These are phyloP conservation scores for Denticeps clupeoides DNA, from an alignment of 2,797 vertebrate genomes.

Conservation along the genomic window DNA sequence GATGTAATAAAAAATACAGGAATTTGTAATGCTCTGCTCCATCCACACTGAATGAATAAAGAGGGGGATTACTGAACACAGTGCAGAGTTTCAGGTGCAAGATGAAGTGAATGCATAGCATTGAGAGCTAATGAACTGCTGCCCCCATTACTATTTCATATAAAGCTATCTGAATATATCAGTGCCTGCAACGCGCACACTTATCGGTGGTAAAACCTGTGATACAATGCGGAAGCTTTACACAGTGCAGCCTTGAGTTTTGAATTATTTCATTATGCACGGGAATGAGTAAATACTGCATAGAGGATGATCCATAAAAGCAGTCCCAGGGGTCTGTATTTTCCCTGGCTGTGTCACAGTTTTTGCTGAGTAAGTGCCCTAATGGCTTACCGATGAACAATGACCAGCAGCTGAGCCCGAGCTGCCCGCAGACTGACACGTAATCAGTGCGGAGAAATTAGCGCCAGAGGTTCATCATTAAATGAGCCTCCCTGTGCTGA, in stretches of 20 bases:
- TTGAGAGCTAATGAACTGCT: constrained; percentile 22
- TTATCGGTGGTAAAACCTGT: constrained; percentile 22
- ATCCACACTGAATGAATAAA: too few species aligned
- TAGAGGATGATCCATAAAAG: constrained; percentile 40
- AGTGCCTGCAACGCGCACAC: constrained; percentile 29
- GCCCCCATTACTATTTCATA: constrained; percentile 20
- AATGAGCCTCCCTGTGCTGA: too few species aligned
- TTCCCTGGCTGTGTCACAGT: constrained; percentile 35
- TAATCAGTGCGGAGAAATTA: too few species aligned
- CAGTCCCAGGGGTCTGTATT: constrained; percentile 33
- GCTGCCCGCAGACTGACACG: too few species aligned
- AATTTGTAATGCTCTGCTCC: too few species aligned
- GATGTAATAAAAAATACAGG: too few species aligned
- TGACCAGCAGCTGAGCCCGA: too few species aligned
- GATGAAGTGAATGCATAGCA: constrained; percentile 8
- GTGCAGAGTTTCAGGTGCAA: too few species aligned
- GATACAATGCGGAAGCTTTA: constrained; percentile 19
- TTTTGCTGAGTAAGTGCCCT: constrained; percentile 10
- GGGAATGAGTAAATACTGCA: constrained; percentile 34
- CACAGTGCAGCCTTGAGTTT: constrained; percentile 18
- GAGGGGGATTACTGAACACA: too few species aligned
- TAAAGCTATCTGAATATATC: constrained; percentile 31
- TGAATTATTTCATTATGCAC: constrained; percentile 44
- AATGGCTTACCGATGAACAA: constrained; percentile 12
- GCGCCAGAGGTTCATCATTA: too few species aligned